Percentiles rank a stretch among this genome's conserved stretches.
Conservation (phyloP, 2,797 vertebrate genomes). For the Staurois parvus region DNA sequence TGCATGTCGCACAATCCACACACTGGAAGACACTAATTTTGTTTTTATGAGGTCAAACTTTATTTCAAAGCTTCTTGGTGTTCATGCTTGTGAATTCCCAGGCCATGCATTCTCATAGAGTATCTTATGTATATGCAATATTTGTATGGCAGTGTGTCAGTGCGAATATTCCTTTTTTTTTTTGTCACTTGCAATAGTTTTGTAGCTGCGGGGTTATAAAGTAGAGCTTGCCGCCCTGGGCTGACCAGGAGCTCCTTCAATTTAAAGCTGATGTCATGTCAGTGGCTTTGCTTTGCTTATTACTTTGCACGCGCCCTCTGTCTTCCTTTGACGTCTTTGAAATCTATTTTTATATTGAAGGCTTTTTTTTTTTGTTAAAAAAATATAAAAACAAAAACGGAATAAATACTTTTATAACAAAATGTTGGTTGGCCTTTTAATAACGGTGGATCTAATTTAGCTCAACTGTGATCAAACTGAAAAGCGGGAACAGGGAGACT, state of each 20-base stretch:
- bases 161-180: background rate
- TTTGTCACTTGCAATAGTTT: constrained; percentile 11
- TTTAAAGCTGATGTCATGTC: constrained; percentile 2
- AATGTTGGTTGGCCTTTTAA: background rate
- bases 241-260: constrained; percentile 18
- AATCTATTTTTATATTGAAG: constrained; percentile 52
- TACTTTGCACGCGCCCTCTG: constrained; percentile 14
- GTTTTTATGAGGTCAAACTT: background rate
- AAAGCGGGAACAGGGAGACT: too few relatives aligned
- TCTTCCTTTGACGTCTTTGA: constrained; percentile 14
- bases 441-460: too few relatives aligned
- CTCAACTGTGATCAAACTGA: too few relatives aligned
- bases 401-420: constrained; percentile 40
- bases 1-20: background rate
- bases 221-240: background rate
- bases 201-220: background rate
- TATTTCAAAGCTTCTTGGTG: background rate
- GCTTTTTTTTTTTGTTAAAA: constrained; percentile 49
- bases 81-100: too few relatives aligned
- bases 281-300: constrained; percentile 16
- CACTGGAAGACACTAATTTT: background rate
- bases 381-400: constrained; percentile 1
- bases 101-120: background rate
- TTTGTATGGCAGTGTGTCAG: constrained; percentile 2
- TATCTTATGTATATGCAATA: constrained; percentile 21